These are phyloP conservation scores for Sarcophaga bullata DNA, from an alignment of 1,140 invertebrate species.

Conservation along the genomic window DNA sequence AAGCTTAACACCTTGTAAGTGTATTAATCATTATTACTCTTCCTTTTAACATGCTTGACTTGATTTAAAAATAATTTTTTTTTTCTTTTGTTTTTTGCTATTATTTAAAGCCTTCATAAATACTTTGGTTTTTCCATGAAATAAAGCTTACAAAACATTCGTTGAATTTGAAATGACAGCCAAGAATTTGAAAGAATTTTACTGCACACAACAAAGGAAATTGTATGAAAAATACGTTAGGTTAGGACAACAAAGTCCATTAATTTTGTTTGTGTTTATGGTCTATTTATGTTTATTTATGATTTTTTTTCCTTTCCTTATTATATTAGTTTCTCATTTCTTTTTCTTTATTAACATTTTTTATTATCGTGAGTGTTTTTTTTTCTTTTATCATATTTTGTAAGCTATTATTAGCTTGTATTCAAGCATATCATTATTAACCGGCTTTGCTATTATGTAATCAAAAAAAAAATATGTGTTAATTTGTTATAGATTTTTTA, in stretches of 20 bases:
- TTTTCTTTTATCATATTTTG: background rate
- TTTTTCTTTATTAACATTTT: too few species aligned
- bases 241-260: background rate
- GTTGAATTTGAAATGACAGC: too few species aligned
- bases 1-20: constrained; percentile 26
- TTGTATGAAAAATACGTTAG: too few species aligned
- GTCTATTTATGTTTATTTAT: background rate
- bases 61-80: background rate
- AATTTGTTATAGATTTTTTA: constrained; percentile 19
- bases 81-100: too few species aligned
- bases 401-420: constrained; percentile 10
- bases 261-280: background rate
- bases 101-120: background rate
- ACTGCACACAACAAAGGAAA: too few species aligned
- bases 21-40: constrained; percentile 16
- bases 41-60: background rate
- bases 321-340: constrained; percentile 1
- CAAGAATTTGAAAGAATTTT: too few species aligned
- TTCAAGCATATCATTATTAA: background rate
- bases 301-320: background rate
- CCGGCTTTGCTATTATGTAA: background rate
- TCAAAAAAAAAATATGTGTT: background rate
- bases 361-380: too few species aligned
- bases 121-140: too few species aligned
- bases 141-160: too few species aligned